Evolutionary conservation across 2,797 vertebrate species (phyloP), one percentile per base, ranked within the genome.

Genomic region (Coilia nasus): DNA sequence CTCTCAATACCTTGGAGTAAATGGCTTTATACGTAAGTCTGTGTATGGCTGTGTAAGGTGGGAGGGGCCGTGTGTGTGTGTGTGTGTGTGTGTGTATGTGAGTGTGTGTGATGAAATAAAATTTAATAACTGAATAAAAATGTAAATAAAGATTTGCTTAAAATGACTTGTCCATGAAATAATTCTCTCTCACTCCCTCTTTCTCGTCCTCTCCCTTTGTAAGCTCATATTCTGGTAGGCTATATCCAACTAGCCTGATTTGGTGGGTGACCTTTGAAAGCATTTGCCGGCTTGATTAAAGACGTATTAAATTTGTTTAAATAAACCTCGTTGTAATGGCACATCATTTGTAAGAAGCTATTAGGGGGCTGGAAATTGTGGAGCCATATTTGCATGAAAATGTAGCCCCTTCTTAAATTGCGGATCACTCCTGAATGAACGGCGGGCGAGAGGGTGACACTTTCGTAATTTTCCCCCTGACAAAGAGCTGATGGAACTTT

Each of bases 241-340:
- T 96, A 95, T 96, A 95, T 96, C 96, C 96, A 94, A 96, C 96
- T 94, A 95, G 96, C 96, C 97, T 97, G 97, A 98, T 98, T 98
- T 97, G 97, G 96, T 97, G 95, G 96, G 96, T 99, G 98, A 99
- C 98, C 98, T 99, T 99, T 97, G 96, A 97, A 97, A 97, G 97
- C 96, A 95, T 96, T 96, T 96, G 96, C 96, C 93, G 95, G 96
- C 95, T 99, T 99, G 98, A 99, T 99, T 99, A 99, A 99, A 99
- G 98, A 98, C 97, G 96, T 98, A 98, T 99, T 99, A 99, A 98
- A 98, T 99, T 97, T 99, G 98, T 99, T 99, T 99, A 98, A 99
- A 99, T 99, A 99, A 99, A 99, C 97, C 97, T 97, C 96, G 96
- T 97, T 98, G 98, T 99, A 99, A 99, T 98, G 97, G 97, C 96